Conservation (phyloP, 2,888 invertebrate species). For the Meandrusa payeni region DNA sequence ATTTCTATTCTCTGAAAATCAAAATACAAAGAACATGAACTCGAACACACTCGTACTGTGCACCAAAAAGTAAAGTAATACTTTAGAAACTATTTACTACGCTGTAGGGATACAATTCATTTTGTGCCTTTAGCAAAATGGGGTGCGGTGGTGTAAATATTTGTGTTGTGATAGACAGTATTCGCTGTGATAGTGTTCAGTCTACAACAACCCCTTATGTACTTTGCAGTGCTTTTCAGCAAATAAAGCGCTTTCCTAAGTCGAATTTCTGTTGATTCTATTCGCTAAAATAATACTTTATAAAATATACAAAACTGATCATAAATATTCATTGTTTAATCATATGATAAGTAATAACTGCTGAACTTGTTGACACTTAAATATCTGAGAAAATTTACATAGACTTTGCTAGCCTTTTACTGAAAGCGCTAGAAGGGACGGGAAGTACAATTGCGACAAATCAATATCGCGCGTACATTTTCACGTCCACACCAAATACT, state of each 20-base stretch:
- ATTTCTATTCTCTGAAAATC: too few relatives aligned
- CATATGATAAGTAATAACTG: too few relatives aligned
- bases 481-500: conserved; percentile 18
- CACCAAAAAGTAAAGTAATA: not conserved
- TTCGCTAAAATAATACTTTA: not conserved
- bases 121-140: conserved; percentile 2
- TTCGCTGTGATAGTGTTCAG: too few relatives aligned
- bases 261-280: too few relatives aligned
- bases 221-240: not conserved
- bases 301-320: too few relatives aligned
- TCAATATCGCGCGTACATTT: conserved; percentile 50
- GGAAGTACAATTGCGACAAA: conserved; percentile 30
- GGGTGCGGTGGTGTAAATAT: conserved; percentile 30
- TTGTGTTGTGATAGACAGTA: conserved; percentile 24
- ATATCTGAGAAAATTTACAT: too few relatives aligned
- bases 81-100: not conserved
- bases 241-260: conserved; percentile 5
- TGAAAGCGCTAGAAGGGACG: conserved; percentile 39
- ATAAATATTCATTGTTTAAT: too few relatives aligned
- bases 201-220: conserved; percentile 9
- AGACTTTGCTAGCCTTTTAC: conserved; percentile 1
- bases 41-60: too few relatives aligned
- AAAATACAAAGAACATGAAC: too few relatives aligned
- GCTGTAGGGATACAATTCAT: conserved; percentile 6
- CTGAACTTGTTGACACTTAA: too few relatives aligned